Percentiles rank a stretch among this genome's conserved stretches.
Conservation (phyloP, 2,888 invertebrate species). For the Tanytarsus gracilentus region DNA sequence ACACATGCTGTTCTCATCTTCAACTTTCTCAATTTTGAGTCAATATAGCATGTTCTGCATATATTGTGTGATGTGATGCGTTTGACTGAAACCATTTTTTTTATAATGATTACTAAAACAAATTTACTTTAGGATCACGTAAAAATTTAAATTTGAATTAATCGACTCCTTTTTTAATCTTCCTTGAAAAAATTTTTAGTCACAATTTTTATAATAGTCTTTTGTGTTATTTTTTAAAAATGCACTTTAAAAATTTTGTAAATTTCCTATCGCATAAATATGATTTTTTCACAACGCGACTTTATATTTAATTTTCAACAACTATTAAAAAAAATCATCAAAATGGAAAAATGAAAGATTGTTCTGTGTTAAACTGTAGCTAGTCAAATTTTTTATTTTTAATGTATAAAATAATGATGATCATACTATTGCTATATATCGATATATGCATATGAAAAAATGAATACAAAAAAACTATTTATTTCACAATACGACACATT, state of each 20-base stretch:
- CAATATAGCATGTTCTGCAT: too few relatives aligned
- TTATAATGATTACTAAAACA: constrained; percentile 21
- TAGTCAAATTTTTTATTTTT: constrained; percentile 28
- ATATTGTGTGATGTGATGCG: constrained; percentile 23
- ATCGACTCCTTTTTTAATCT: background rate
- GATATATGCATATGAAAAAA: background rate
- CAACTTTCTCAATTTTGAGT: too few relatives aligned
- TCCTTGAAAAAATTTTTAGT: background rate
- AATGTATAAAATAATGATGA: background rate
- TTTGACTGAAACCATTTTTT: constrained; percentile 26
- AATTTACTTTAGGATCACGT: constrained; percentile 21
- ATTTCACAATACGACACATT: too few relatives aligned
- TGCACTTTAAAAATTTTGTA: background rate
- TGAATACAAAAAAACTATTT: background rate
- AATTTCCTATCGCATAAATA: background rate
- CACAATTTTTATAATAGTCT: background rate
- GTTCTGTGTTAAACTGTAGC: constrained; percentile 30
- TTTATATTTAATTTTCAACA: background rate
- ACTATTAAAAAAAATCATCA: background rate
- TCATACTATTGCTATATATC: background rate
- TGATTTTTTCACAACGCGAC: background rate
- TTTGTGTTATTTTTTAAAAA: background rate
- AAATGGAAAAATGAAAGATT: constrained; percentile 23
- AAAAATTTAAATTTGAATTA: background rate
- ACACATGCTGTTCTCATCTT: too few relatives aligned